Conservation (phyloP, 2,797 vertebrate genomes). For the Neostethus bicornis region DNA sequence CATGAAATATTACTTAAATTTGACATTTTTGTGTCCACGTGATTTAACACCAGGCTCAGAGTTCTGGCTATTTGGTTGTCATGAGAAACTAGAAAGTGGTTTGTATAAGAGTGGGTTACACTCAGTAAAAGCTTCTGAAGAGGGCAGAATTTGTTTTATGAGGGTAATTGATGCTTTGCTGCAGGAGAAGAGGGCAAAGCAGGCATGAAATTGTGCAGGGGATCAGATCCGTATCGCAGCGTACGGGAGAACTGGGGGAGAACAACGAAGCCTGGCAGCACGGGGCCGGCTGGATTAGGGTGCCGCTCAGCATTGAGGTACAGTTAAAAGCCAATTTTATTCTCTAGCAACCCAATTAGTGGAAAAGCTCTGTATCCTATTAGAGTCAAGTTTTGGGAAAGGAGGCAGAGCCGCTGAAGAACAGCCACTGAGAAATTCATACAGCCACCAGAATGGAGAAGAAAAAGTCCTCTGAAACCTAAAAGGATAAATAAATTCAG, state of each 20-base stretch:
- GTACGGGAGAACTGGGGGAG: conserved; percentile 67
- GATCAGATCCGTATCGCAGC: conserved; percentile 82
- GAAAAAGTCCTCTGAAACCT: conserved; percentile 4
- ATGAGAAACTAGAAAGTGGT: not conserved
- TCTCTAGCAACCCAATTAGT: conserved; percentile 89
- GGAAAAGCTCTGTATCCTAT: conserved; percentile 83
- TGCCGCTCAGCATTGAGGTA: conserved; percentile 74
- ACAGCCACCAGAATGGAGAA: conserved; percentile 70
- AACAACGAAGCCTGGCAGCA: conserved; percentile 60
- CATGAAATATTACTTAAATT: conserved; percentile 12
- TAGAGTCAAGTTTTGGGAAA: conserved; percentile 77
- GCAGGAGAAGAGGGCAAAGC: conserved; percentile 83
- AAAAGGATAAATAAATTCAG: conserved; percentile 8
- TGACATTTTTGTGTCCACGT: conserved; percentile 22
- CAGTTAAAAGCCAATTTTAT: conserved; percentile 87
- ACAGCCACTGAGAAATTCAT: conserved; percentile 79
- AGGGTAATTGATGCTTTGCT: conserved; percentile 81
- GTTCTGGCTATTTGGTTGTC: conserved; percentile 29
- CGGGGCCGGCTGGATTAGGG: conserved; percentile 77
- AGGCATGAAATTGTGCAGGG: conserved; percentile 86
- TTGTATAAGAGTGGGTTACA: conserved; percentile 3
- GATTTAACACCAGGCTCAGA: conserved; percentile 21
- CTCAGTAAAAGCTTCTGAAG: conserved; percentile 66
- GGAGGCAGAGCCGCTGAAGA: conserved; percentile 64
- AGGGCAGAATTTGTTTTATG: conserved; percentile 80